Conservation (phyloP, 2,797 vertebrate species). For the Meriones psammophilus region DNA sequence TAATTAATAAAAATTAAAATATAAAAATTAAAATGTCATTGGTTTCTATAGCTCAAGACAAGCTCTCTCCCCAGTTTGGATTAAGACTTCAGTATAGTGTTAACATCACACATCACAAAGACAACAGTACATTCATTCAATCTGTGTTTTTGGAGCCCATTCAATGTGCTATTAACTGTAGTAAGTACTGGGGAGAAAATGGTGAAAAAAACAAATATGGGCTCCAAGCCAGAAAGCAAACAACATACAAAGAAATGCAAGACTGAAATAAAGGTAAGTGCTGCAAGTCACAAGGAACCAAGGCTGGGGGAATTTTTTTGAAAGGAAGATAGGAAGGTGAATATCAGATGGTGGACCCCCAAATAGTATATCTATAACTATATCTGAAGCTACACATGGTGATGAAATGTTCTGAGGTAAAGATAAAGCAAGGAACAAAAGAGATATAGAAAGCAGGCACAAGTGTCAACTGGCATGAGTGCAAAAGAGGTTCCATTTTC, state of each 20-base stretch:
- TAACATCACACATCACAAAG: not conserved
- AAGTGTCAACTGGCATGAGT: not conserved
- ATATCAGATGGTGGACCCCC: not conserved
- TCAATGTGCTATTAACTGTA: too few relatives aligned
- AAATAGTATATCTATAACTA: not conserved
- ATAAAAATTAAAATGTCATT: conserved; percentile 38
- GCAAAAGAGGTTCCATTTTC: conserved; percentile 30
- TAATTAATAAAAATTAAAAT: too few relatives aligned
- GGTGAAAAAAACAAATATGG: not conserved
- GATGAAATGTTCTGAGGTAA: not conserved
- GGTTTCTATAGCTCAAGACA: not conserved
- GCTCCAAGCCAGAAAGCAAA: conserved; percentile 3
- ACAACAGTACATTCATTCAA: not conserved
- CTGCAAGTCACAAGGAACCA: not conserved
- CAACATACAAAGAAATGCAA: not conserved
- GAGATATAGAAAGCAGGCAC: not conserved
- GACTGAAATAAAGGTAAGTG: too few relatives aligned
- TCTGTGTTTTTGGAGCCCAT: not conserved
- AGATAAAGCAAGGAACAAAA: not conserved
- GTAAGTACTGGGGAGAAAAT: not conserved
- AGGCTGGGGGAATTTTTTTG: not conserved
- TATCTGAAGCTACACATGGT: not conserved
- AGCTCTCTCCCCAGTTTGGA: not conserved
- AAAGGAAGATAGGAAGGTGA: not conserved
- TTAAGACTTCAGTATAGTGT: not conserved